A percentile compares a stretch with the other conserved stretches of the same genome.
Evolutionary conservation across 2,113 vertebrate species (phyloP).

Genomic region (Halichoerus grypus): DNA sequence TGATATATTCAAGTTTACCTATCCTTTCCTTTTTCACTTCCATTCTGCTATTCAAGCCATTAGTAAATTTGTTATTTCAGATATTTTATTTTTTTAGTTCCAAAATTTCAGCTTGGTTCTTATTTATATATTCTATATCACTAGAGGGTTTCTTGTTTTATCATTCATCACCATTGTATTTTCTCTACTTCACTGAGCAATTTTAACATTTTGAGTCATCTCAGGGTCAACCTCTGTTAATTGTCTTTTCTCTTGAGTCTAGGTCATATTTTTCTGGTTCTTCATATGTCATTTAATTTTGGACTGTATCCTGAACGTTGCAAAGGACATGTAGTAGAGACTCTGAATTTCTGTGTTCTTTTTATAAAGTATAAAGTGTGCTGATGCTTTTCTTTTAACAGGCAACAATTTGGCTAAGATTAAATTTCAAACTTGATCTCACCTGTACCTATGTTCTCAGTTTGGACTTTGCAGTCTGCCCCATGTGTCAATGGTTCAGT

Average conservation of each 20-base stretch:
- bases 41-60: not conserved
- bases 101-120: not conserved
- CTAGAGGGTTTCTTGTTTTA: not conserved
- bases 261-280: not conserved
- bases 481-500: fast-evolving
- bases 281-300: not conserved
- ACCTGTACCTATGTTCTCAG: not conserved
- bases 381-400: not conserved
- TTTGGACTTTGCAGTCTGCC: not conserved
- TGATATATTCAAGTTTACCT: not conserved
- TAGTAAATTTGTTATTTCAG: slow-evolving; percentile 9
- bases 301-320: not conserved
- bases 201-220: not conserved
- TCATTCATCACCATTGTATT: not conserved
- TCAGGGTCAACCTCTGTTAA: not conserved
- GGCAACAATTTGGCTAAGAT: not conserved
- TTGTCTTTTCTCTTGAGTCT: not conserved
- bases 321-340: not conserved
- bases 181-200: not conserved
- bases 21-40: not conserved
- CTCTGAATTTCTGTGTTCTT: not conserved
- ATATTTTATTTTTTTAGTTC: not conserved
- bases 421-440: not conserved
- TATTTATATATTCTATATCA: not conserved
- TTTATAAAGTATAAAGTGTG: not conserved